Evolutionary conservation across 1,140 invertebrate species (phyloP).

Genomic region (Drosophila mauritiana): DNA sequence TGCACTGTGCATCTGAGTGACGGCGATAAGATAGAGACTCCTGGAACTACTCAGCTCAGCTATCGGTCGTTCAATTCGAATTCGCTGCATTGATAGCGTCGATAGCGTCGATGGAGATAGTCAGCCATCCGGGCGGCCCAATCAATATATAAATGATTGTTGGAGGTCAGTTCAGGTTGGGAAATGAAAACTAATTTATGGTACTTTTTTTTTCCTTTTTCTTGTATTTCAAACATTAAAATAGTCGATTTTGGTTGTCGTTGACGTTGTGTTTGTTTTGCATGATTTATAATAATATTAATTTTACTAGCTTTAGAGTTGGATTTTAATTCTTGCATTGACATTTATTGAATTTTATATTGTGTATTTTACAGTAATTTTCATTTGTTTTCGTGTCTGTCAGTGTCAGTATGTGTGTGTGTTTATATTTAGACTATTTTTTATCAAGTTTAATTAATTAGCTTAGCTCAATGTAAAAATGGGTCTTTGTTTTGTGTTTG

Average conservation of each 20-base stretch:
- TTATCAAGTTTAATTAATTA: slow-evolving; percentile 79
- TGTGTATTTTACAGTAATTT: slow-evolving; percentile 76
- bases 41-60: slow-evolving; percentile 32
- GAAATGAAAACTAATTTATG: slow-evolving; percentile 64
- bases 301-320: slow-evolving; percentile 83
- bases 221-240: slow-evolving; percentile 84
- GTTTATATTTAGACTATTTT: slow-evolving; percentile 66
- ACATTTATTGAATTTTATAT: slow-evolving; percentile 77
- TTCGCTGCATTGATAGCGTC: slow-evolving; percentile 40
- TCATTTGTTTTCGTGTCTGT: slow-evolving; percentile 52
- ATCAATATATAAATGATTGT: slow-evolving; percentile 80
- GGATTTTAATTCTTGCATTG: slow-evolving; percentile 68
- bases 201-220: slow-evolving; percentile 52
- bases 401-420: slow-evolving; percentile 11
- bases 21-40: slow-evolving; percentile 70
- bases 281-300: slow-evolving; percentile 72
- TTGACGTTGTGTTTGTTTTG: slow-evolving; percentile 45
- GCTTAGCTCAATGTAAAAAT: slow-evolving; percentile 83
- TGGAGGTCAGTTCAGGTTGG: slow-evolving; percentile 78
- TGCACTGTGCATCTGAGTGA: slow-evolving; percentile 74
- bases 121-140: slow-evolving; percentile 35
- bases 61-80: slow-evolving; percentile 49
- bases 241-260: slow-evolving; percentile 73
- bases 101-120: slow-evolving; percentile 16
- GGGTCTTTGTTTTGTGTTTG: slow-evolving; percentile 40